These are phyloP conservation scores for Colaptes auratus DNA, from an alignment of 2,113 vertebrate species.

Conservation along the genomic window DNA sequence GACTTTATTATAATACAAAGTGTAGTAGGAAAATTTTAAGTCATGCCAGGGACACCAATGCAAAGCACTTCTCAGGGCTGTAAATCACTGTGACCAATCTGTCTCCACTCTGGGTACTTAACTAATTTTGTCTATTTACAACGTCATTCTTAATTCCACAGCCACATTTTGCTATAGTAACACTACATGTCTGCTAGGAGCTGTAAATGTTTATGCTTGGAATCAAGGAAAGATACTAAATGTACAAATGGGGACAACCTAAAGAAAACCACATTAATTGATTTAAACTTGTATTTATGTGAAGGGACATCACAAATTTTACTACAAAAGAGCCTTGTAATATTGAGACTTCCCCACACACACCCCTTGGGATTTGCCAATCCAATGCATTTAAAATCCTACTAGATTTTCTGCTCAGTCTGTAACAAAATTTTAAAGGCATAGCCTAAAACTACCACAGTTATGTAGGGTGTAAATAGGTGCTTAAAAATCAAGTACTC, in stretches of 20 bases:
- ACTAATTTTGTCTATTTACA: background rate
- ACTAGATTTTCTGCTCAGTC: too few species aligned
- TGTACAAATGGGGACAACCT: background rate
- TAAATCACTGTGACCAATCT: background rate
- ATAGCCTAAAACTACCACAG: background rate
- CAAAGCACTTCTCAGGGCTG: background rate
- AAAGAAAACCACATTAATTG: background rate
- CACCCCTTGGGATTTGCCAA: background rate
- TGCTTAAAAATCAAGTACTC: background rate
- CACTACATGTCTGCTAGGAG: background rate
- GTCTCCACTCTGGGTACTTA: background rate
- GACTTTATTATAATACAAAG: background rate
- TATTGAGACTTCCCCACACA: background rate
- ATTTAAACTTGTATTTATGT: background rate
- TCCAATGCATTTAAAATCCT: background rate
- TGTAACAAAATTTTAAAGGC: too few species aligned
- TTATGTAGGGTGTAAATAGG: background rate
- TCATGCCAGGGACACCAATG: background rate
- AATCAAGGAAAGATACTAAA: background rate
- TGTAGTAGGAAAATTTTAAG: background rate
- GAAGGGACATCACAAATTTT: background rate
- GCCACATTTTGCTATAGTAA: background rate
- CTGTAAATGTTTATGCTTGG: background rate
- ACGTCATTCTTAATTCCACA: background rate
- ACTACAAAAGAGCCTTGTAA: background rate